A percentile compares a stretch with the other conserved stretches of the same genome.
Evolutionary conservation across 2,797 vertebrate genomes (phyloP).

Genomic region (Sardinella longiceps): DNA sequence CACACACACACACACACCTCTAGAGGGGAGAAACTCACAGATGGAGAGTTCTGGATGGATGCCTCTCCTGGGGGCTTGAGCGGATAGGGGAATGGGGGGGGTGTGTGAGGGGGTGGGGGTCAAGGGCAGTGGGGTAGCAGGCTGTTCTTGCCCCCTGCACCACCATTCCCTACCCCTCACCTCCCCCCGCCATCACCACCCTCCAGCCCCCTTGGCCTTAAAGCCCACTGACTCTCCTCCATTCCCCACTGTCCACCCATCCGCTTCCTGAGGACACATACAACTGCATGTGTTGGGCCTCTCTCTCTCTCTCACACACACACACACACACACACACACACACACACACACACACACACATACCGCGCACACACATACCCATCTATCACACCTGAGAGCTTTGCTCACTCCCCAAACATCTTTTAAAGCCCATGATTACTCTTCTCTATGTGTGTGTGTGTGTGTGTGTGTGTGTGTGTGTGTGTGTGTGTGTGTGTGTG

Average conservation of each 20-base stretch:
- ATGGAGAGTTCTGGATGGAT: conserved; percentile 52
- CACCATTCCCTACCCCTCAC: background rate
- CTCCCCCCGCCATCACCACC: no score
- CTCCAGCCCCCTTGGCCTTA: background rate
- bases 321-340: no score
- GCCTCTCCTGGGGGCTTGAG: conserved; percentile 36
- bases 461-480: background rate
- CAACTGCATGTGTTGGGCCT: background rate
- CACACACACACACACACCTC: conserved; percentile 1
- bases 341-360: no score
- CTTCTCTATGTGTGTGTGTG: background rate
- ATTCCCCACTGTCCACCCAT: background rate
- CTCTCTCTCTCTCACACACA: background rate
- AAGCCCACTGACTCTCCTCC: background rate
- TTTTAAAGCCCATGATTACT: background rate
- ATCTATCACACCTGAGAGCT: no score
- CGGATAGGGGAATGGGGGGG: background rate
- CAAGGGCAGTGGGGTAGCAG: background rate
- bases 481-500: background rate
- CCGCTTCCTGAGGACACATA: background rate
- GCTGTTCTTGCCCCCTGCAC: background rate
- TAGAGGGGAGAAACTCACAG: conserved; percentile 47
- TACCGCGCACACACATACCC: no score
- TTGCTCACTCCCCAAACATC: background rate
- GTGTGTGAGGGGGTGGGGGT: background rate